Evolutionary conservation across 1,140 invertebrate genomes (phyloP), one percentile per base, ranked within the genome.

Genomic region (Hyles vespertilio): DNA sequence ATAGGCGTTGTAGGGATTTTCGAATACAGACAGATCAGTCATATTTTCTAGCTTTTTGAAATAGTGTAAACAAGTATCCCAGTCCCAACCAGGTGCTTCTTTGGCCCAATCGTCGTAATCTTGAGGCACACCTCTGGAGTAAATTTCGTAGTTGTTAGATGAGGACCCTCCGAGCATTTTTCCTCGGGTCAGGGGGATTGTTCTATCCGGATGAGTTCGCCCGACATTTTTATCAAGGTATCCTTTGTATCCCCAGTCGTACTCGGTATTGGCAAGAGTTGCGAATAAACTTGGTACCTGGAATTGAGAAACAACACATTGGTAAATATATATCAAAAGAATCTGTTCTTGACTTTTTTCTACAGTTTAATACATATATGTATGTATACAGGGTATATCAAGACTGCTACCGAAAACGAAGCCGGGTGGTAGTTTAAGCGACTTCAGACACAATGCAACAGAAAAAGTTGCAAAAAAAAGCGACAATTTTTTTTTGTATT

Each of bases 61-160:
- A 55, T 86, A 85, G 33, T 71, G 58, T 1, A 88, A 76, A 10
- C 93, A 91, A 32, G 94, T 92, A 2, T 94, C 90, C 88, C 95
- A 98, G 5, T 92, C 91, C 97, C 97, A 98, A 0, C 94, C 94
- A 0, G 90, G 87, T 0, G 69, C 92, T 65, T 62, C 63, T 65
- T 72, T 65, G 79, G 72, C 80, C 95, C 95, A 96, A 3, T 91
- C 74, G 67, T 96, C 93, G 67, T 94, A 96, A 77, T 96, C 95
- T 49, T 87, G 70, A n/a, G 91, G 91, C 74, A 94, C 94, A 0
- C 95, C 95, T 59, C 96, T 87, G 0, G 94, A 92, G 73, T 96
- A 95, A 10, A 95, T 91, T 92, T 96, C 94, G 47, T 93, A 94
- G 81, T 96, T 96, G 10, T 94, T 89, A 2, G 92, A 92, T 5